Base-by-base conservation (phyloP, 2,888 invertebrate species). In the Clivina fossor region DNA sequence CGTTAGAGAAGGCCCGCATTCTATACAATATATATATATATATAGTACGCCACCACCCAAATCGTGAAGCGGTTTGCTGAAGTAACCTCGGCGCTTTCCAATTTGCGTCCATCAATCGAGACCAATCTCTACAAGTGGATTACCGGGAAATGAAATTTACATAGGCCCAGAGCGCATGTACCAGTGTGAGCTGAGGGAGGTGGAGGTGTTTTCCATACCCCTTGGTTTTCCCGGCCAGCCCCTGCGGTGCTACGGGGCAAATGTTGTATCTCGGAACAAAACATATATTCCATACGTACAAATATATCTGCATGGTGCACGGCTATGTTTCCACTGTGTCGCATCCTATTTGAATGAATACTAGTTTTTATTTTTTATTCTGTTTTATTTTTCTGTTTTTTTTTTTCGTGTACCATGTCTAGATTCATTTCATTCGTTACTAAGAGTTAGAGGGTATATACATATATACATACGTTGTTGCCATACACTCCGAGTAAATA, bases 21-120 rank as follows among this genome's bases (percentile, higher is more conserved):
- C 18, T 18, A 2, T 18, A 18, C 38, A 18, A 8, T 7, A n/a
- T 38, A 4, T 3, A 18, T 18, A 16, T 8, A 16, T 33, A 33
- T 9, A 18, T 38, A 9, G 15, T 9, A 22, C 11, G 9, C 20
- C 40, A n/a, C n/a, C n/a, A n/a, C n/a, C n/a, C n/a, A n/a, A n/a
- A 26, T 50, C 28, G 50, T 40, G 41, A 15, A 51, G 33, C 43
- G 43, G 11, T 4, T 16, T 35, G 35, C 13, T 38, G 43, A 63
- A 65, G 61, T 60, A 67, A 68, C 69, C 70, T 69, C 69, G 68
- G 69, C 68, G 69, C 70, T 80, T 82, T 80, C 80, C 82, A 82
- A 83, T 82, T 82, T 81, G 76, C 79, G 79, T 80, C 81, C 80
- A 82, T 83, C 82, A 82, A 82, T 82, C 81, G 81, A 77, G 77